phyloP scores from a whole-genome alignment of 2,113 vertebrate genomes.

The Sisor rabdophorus region DNA sequence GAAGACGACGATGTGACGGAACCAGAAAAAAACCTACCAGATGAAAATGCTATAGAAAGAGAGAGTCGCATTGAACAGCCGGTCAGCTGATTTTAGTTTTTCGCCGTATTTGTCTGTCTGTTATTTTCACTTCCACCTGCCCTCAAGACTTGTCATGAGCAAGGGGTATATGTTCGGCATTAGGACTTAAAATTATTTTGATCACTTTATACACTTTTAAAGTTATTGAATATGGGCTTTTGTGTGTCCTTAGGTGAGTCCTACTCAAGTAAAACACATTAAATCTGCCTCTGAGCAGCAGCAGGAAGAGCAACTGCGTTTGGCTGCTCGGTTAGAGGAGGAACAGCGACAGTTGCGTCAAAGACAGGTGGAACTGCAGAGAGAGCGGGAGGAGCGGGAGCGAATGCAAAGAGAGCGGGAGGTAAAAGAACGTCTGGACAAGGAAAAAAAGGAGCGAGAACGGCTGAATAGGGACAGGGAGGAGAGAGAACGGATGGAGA shows the following conservation, averaged over 20 bases:
- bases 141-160: background rate
- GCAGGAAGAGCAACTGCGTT: conserved; percentile 77
- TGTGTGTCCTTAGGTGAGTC: conserved; percentile 28
- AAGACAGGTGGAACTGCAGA: conserved; percentile 73
- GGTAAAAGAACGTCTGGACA: conserved; percentile 42
- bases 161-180: too few species aligned
- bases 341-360: conserved; percentile 69
- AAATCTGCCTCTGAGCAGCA: conserved; percentile 38
- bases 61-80: conserved; percentile 56
- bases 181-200: background rate
- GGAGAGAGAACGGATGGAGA: conserved; percentile 49
- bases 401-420: conserved; percentile 71
- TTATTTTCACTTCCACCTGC: background rate
- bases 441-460: conserved; percentile 68
- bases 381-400: conserved; percentile 67
- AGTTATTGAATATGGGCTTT: background rate
- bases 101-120: background rate
- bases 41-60: conserved; percentile 63
- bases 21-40: conserved; percentile 60
- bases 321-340: conserved; percentile 70
- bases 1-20: conserved; percentile 52
- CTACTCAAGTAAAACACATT: conserved; percentile 7
- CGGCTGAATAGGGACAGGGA: conserved; percentile 71
- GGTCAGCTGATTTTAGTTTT: conserved; percentile 51
- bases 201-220: background rate